Percentiles rank a stretch among this genome's conserved stretches.
These are phyloP conservation scores for Dione juno DNA, from an alignment of 2,888 invertebrate genomes.

Conservation along the genomic window DNA sequence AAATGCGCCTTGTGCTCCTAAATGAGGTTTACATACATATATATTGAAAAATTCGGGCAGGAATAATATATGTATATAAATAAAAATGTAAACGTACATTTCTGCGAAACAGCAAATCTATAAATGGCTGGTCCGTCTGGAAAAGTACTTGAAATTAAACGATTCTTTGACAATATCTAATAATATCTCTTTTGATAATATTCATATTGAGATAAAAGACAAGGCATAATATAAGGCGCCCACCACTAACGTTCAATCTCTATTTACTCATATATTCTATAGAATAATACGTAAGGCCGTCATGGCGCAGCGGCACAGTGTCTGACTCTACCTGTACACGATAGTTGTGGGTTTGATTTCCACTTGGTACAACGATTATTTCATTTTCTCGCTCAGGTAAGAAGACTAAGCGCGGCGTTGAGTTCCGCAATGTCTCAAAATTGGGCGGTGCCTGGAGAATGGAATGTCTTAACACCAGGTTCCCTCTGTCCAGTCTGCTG, in stretches of 20 bases:
- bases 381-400: background rate
- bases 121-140: background rate
- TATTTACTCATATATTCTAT: too few relatives aligned
- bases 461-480: too few relatives aligned
- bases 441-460: too few relatives aligned
- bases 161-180: too few relatives aligned
- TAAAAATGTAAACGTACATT: background rate
- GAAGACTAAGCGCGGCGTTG: background rate
- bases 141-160: background rate
- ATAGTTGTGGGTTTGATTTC: background rate
- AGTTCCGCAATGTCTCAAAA: background rate
- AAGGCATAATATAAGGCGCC: too few relatives aligned
- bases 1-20: slow-evolving; percentile 33
- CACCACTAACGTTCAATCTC: too few relatives aligned
- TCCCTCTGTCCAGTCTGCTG: background rate
- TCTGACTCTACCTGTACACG: background rate
- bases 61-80: background rate
- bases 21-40: slow-evolving; percentile 27
- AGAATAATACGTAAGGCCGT: background rate
- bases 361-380: background rate
- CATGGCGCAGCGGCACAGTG: background rate
- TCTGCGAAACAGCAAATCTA: background rate
- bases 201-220: too few relatives aligned
- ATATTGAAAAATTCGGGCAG: background rate
- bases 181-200: too few relatives aligned